A percentile compares a stretch with the other conserved stretches of the same genome.
These are phyloP conservation scores for Apistogramma diplotaenia DNA, from an alignment of 2,113 vertebrate genomes.

Conservation along the genomic window DNA sequence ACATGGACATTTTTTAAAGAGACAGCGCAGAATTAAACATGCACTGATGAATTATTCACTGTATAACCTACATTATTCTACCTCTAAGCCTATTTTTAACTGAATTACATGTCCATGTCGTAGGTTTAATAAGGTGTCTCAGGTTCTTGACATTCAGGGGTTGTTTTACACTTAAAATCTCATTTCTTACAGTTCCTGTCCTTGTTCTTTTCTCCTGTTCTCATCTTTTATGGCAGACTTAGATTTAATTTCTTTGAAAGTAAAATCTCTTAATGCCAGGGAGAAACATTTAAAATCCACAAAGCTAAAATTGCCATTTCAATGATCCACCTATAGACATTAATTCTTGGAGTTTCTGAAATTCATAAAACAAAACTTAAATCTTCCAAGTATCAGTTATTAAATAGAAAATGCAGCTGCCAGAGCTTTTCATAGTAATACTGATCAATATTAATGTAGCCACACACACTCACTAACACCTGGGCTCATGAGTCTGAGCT, in stretches of 20 bases:
- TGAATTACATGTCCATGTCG: rapidly evolving
- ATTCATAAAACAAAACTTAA: too few relatives aligned
- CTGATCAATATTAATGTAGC: too few relatives aligned
- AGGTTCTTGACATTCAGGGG: rapidly evolving
- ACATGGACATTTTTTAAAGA: not conserved
- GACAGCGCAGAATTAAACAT: too few relatives aligned
- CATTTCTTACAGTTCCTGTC: not conserved
- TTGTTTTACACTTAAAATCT: not conserved
- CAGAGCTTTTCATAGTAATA: too few relatives aligned
- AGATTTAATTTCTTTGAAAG: not conserved
- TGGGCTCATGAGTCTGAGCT: too few relatives aligned
- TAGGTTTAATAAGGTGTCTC: not conserved
- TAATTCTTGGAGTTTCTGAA: not conserved
- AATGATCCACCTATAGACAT: too few relatives aligned
- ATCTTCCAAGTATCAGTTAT: too few relatives aligned
- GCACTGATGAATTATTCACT: not conserved
- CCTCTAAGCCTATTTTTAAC: not conserved
- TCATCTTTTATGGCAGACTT: not conserved
- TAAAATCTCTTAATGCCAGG: not conserved
- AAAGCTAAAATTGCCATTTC: not conserved
- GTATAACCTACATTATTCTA: not conserved
- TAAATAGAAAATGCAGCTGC: too few relatives aligned
- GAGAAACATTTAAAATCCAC: not conserved
- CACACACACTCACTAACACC: too few relatives aligned
- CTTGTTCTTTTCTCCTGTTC: too few relatives aligned